Evolutionary conservation across 2,888 invertebrate genomes (phyloP), one percentile per base, ranked within the genome.

Genomic region (Eupithecia insigniata): DNA sequence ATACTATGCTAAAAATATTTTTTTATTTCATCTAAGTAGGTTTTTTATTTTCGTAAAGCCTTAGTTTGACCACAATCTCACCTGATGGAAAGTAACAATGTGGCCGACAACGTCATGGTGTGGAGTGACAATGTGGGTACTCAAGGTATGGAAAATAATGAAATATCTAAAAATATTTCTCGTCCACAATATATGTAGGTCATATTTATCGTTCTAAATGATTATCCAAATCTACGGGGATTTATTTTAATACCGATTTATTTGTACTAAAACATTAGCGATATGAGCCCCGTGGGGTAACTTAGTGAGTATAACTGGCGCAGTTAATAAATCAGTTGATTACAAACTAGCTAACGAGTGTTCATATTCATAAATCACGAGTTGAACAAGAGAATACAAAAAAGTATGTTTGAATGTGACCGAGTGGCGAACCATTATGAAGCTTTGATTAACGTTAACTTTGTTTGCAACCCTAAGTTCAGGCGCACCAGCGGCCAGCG

Each of bases 271-370:
- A 77, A 77, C 67, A 71, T 74, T 77, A 76, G 73, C 70, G 70
- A 72, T 79, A 77, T 77, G 75, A 74, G 76, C 76, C 79, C 74
- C 77, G 70, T 69, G 74, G 71, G 79, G 62, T 77, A 73, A 70
- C 73, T 77, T 72, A 73, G 69, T 68, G 64, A 64, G 71, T 67
- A 62, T 39, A 55, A 72, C 70, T 67, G 67, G 72, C 64, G 71
- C 58, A 67, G 69, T 72, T 71, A 75, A 76, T 79, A 79, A 76
- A 77, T 77, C 74, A 75, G 70, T 76, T 72, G 72, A 75, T 77
- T 75, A 75, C 75, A 76, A 76, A 76, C 75, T 71, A 72, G 74
- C 67, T 74, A 76, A 78, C 77, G 71, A 71, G 73, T 60, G 58
- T 71, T 71, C 51, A 67, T 76, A 73, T 36, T 66, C 70, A 74